These are phyloP conservation scores for Cerceris ruficornis DNA, from an alignment of 2,888 invertebrate genomes.

Conservation along the genomic window DNA sequence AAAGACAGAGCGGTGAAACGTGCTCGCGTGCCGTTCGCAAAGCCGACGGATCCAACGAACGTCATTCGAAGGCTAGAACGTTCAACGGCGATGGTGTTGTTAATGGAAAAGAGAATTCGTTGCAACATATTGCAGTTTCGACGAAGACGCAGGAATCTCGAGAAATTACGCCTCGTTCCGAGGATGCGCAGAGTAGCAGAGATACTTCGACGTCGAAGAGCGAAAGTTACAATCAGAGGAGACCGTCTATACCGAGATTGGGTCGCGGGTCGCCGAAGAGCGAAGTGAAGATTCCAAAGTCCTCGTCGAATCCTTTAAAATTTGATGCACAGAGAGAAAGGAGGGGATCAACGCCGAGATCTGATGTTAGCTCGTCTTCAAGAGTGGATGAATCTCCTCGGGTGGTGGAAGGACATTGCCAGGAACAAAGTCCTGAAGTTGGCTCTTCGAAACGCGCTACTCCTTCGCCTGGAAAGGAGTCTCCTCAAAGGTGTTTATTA, in stretches of 20 bases:
- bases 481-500: constrained; percentile 56
- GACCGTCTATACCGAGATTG: constrained; percentile 62
- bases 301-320: constrained; percentile 52
- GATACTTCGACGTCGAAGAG: constrained; percentile 49
- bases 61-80: constrained; percentile 18
- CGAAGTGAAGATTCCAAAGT: constrained; percentile 60
- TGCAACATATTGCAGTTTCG: constrained; percentile 7
- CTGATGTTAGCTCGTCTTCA: constrained; percentile 55
- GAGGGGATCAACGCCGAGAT: constrained; percentile 59
- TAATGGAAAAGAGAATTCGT: constrained; percentile 21
- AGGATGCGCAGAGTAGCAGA: constrained; percentile 38
- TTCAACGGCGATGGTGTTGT: constrained; percentile 33
- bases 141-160: constrained; percentile 31
- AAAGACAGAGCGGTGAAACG: constrained; percentile 38
- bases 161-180: constrained; percentile 26
- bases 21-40: constrained; percentile 30
- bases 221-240: constrained; percentile 63
- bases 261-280: constrained; percentile 59
- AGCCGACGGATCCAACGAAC: constrained; percentile 22
- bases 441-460: constrained; percentile 57
- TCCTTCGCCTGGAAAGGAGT: constrained; percentile 58
- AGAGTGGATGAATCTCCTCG: constrained; percentile 60
- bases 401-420: constrained; percentile 60
- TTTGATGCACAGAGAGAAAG: constrained; percentile 49
- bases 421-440: constrained; percentile 56